Conservation (phyloP, 2,888 invertebrate species). For the Sesia bembeciformis region DNA sequence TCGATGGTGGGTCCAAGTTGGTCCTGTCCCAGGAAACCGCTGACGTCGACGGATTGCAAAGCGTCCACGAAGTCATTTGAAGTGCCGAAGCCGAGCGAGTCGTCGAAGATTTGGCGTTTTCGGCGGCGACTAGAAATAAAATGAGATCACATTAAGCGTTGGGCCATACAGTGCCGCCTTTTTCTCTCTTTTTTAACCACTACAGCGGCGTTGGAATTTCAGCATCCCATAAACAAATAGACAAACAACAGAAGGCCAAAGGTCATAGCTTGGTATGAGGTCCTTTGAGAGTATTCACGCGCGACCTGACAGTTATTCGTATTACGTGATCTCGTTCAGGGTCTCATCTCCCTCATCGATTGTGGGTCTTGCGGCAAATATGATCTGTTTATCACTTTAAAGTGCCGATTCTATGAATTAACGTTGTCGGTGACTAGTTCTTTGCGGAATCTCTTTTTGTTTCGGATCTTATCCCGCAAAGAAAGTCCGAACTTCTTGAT, state of each 20-base stretch:
- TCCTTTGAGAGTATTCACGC: no score
- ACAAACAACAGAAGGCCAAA: background rate
- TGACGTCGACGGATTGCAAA: conserved; percentile 85
- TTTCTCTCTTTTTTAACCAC: background rate
- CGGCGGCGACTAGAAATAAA: conserved; percentile 64
- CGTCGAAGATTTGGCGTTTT: conserved; percentile 84
- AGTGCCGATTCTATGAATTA: no score
- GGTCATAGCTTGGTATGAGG: background rate
- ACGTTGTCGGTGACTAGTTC: no score
- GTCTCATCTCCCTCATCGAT: no score
- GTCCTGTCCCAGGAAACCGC: conserved; percentile 78
- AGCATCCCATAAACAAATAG: background rate
- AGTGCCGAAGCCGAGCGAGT: conserved; percentile 51
- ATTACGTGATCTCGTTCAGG: no score
- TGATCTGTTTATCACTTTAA: no score
- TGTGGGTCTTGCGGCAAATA: no score
- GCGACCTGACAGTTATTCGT: no score
- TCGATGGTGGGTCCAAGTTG: conserved; percentile 76
- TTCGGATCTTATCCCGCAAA: background rate
- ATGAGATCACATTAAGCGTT: background rate
- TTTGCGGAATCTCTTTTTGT: no score
- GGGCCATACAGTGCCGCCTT: background rate
- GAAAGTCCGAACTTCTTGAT: background rate
- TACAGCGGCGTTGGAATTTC: background rate
- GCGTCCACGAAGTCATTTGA: conserved; percentile 83